Evolutionary conservation across 2,113 vertebrate genomes (phyloP), one percentile per base, ranked within the genome.

Genomic region (Eulacestoma nigropectus): DNA sequence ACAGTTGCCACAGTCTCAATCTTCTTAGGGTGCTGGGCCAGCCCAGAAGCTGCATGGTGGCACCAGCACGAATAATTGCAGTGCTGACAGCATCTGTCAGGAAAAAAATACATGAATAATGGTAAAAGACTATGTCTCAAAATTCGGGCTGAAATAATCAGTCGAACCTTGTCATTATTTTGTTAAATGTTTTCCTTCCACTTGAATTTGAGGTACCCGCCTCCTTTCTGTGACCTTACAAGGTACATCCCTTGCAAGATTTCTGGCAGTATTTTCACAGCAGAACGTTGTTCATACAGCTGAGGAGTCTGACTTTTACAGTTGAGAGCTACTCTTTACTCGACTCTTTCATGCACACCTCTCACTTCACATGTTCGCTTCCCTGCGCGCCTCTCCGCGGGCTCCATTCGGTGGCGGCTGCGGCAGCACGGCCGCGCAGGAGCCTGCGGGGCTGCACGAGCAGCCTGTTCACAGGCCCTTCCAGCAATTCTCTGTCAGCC

Each of bases 261-360:
- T 87, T 68, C 39, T 70, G 80, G 60, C 16, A 64, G 37, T 33
- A 29, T n/a, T 56, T 72, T 78, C 62, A 44, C 30, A 64, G 25
- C 19, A 8, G 4, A 56, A 22, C 3, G 2, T 39, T 89, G 16
- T 37, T 82, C 26, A 77, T 86, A 47, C 32, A 47, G 16, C 3
- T 81, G 60, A 4, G 35, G 16, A 42, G 26, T 12, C n/a, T 62
- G 64, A 11, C 16, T 84, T 53, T 68, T 57, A 19, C 12, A 13
- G 15, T 7, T 25, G 47, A 65, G 42, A 80, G 1, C 13, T 50
- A 9, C 41, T 62, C 1, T 26, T 55, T 32, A 5, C 52, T 41
- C 19, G 17, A 0, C 14, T 49, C 2, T 80, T 80, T 50, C 2
- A 11, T 8, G 1, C 11, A 2, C 39, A 4, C 4, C 8, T 55